Percentiles rank a stretch among this genome's conserved stretches.
phyloP scores from a whole-genome alignment of 1,140 invertebrate genomes.

The Medauroidea extradentata region DNA sequence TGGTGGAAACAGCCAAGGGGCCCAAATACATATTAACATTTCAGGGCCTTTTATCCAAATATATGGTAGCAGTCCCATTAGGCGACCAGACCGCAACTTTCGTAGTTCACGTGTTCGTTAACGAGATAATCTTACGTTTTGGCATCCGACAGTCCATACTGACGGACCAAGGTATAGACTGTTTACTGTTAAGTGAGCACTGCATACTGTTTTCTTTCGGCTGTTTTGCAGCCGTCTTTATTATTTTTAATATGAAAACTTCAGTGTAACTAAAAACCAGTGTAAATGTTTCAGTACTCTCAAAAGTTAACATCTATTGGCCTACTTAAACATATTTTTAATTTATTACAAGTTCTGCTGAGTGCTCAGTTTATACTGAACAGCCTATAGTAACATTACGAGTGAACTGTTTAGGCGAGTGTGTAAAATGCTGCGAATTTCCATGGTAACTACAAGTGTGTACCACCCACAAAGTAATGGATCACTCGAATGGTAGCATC shows the following conservation, averaged over 20 bases:
- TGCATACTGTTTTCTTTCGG: no score
- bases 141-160: not conserved
- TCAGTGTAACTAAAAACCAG: no score
- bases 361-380: no score
- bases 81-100: not conserved
- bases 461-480: slow-evolving; percentile 38
- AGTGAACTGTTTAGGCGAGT: slow-evolving; percentile 22
- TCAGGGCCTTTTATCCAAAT: slow-evolving; percentile 9
- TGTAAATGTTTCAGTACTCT: no score
- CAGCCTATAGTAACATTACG: no score
- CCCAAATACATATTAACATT: slow-evolving; percentile 10
- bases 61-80: not conserved
- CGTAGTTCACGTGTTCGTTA: not conserved
- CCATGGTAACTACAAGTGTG: slow-evolving; percentile 28
- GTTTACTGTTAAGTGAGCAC: no score
- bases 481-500: slow-evolving; percentile 33
- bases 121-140: not conserved
- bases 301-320: no score
- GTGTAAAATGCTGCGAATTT: slow-evolving; percentile 27
- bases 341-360: no score
- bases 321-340: no score
- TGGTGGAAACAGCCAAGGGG: not conserved
- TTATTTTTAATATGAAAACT: no score
- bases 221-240: no score
- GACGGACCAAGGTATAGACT: slow-evolving; percentile 18